Conservation (phyloP, 2,888 invertebrate genomes). For the Drosophila hamatofila region DNA sequence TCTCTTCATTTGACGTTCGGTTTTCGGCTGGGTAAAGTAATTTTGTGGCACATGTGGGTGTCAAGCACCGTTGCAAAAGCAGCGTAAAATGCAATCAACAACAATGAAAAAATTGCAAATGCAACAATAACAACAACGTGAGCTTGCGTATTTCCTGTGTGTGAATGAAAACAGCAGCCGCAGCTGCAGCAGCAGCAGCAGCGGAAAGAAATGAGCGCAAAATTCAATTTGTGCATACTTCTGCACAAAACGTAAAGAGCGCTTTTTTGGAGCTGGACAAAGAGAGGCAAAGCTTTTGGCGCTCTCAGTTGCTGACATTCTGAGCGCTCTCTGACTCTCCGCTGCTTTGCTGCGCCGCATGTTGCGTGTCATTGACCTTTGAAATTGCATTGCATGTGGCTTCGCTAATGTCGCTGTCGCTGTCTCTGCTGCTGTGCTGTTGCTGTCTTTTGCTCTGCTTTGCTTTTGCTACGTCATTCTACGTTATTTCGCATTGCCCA, state of each 20-base stretch:
- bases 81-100: conserved; percentile 74
- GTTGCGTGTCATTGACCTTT: conserved; percentile 79
- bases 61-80: conserved; percentile 33
- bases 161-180: conserved; percentile 65
- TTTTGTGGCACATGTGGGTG: conserved; percentile 79
- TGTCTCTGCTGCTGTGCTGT: conserved; percentile 31
- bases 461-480: conserved; percentile 78
- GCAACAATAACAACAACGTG: conserved; percentile 37
- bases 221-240: conserved; percentile 56
- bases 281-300: conserved; percentile 39
- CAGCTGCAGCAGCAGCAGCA: conserved; percentile 21
- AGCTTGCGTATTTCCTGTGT: conserved; percentile 77
- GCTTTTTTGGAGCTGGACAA: conserved; percentile 12
- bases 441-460: conserved; percentile 58
- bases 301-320: conserved; percentile 28
- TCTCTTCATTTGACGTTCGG: conserved; percentile 5
- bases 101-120: conserved; percentile 70
- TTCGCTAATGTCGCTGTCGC: conserved; percentile 54
- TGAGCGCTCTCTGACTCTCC: conserved; percentile 21
- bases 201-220: conserved; percentile 41
- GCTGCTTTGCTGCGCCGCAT: conserved; percentile 51
- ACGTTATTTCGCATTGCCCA: conserved; percentile 73
- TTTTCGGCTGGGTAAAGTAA: conserved; percentile 42
- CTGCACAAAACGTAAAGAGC: conserved; percentile 51
- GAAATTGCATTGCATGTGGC: conserved; percentile 77